Conservation (phyloP, 2,888 invertebrate species). For the Stegophylla sp. region DNA sequence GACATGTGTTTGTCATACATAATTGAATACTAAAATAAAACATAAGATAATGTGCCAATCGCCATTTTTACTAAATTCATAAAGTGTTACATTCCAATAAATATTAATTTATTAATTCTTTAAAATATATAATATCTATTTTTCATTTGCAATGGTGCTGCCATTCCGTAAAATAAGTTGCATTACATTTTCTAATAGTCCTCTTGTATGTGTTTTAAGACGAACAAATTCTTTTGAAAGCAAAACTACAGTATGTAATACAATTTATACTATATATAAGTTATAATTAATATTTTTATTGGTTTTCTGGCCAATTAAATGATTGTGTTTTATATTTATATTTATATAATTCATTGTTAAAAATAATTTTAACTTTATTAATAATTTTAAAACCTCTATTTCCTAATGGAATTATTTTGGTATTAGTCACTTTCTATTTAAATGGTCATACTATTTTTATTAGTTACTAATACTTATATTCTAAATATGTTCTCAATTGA, state of each 20-base stretch:
- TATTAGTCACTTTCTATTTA: too few species aligned
- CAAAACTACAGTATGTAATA: conserved; percentile 32
- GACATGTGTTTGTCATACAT: conserved; percentile 52
- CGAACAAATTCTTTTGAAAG: conserved; percentile 55
- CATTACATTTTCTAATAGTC: conserved; percentile 45
- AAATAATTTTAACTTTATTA: too few species aligned
- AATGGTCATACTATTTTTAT: too few species aligned
- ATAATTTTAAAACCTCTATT: too few species aligned
- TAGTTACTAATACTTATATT: too few species aligned
- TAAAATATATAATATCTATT: conserved; percentile 3
- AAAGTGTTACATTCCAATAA: background rate
- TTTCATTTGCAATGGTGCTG: conserved; percentile 34
- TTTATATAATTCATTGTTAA: too few species aligned
- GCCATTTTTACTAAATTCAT: conserved; percentile 7
- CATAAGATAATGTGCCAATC: conserved; percentile 2
- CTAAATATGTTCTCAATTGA: background rate
- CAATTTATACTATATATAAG: too few species aligned
- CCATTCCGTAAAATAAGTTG: conserved; percentile 56
- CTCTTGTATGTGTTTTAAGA: conserved; percentile 46
- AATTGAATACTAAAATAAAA: conserved; percentile 24
- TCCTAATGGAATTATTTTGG: too few species aligned
- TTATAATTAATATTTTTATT: too few species aligned
- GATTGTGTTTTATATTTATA: too few species aligned
- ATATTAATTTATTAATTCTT: conserved; percentile 17
- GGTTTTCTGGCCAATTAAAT: too few species aligned